phyloP scores from a whole-genome alignment of 2,113 vertebrate genomes.

The Nicator chloris region DNA sequence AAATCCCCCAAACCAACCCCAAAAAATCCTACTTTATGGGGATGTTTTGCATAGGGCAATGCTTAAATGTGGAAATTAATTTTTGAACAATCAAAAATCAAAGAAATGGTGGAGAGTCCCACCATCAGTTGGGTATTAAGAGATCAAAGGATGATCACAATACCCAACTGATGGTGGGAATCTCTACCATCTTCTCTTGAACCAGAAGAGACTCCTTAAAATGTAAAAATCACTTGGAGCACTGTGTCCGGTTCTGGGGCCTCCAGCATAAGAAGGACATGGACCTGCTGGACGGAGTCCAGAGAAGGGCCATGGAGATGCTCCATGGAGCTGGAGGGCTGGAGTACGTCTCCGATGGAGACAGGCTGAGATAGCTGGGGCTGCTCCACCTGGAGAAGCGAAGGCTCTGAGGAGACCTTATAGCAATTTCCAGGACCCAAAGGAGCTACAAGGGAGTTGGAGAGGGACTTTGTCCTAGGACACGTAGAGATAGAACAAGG shows the following conservation, averaged over 20 bases:
- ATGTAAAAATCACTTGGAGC: neutral
- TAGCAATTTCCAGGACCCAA: neutral
- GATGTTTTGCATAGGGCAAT: neutral
- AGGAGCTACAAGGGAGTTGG: neutral
- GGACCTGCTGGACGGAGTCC: neutral
- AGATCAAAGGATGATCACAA: neutral
- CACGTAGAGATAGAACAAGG: too few species aligned
- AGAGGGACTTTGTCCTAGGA: neutral
- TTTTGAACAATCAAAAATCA: too few species aligned
- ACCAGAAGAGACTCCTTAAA: neutral
- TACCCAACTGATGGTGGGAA: neutral
- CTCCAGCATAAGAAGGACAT: neutral
- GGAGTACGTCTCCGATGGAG: accelerated
- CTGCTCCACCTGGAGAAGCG: neutral
- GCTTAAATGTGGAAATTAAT: neutral
- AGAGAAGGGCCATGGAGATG: neutral
- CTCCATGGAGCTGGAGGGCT: neutral
- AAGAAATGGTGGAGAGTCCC: too few species aligned
- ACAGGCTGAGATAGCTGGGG: neutral
- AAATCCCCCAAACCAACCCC: too few species aligned
- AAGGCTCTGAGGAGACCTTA: neutral
- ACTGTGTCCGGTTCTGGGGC: neutral
- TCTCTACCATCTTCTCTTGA: neutral
- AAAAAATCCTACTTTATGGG: neutral
- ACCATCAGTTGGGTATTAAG: too few species aligned